Evolutionary conservation across 2,888 invertebrate genomes (phyloP).

Genomic region (Tillus elongatus): DNA sequence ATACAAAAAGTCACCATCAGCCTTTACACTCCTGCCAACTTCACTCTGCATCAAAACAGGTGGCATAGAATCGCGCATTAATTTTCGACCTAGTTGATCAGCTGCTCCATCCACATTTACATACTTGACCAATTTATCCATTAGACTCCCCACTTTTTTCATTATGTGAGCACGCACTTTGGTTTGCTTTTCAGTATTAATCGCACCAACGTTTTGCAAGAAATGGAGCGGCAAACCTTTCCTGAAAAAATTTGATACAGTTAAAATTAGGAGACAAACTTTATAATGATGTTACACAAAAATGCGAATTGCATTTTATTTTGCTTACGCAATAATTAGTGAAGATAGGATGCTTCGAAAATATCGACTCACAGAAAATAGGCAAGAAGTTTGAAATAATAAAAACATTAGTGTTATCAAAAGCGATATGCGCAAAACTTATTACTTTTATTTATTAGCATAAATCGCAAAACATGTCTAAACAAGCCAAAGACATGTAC

Average conservation of each 20-base stretch:
- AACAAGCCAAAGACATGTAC: too few species aligned
- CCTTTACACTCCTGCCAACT: constrained; percentile 58
- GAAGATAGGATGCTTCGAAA: too few species aligned
- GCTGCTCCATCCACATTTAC: constrained; percentile 64
- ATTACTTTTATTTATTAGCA: too few species aligned
- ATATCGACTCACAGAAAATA: too few species aligned
- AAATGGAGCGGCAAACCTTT: constrained; percentile 73
- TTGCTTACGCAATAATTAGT: too few species aligned
- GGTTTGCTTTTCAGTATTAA: constrained; percentile 48
- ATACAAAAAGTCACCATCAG: constrained; percentile 60
- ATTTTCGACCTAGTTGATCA: constrained; percentile 77
- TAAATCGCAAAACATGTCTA: too few species aligned
- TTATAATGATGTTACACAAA: too few species aligned
- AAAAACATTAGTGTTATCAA: too few species aligned
- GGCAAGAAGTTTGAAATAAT: too few species aligned
- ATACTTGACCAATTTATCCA: constrained; percentile 51
- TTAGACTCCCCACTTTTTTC: constrained; percentile 46
- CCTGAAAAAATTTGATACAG: constrained; percentile 20
- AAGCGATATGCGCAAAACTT: too few species aligned
- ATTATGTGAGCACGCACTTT: constrained; percentile 45
- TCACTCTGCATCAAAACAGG: constrained; percentile 65
- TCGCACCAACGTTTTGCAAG: constrained; percentile 64
- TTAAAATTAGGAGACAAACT: constrained; percentile 1
- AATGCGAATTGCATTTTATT: too few species aligned
- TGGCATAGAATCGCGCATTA: constrained; percentile 80